Conservation (phyloP, 92 coral and sea anemone genomes). For the Metridium senile region DNA sequence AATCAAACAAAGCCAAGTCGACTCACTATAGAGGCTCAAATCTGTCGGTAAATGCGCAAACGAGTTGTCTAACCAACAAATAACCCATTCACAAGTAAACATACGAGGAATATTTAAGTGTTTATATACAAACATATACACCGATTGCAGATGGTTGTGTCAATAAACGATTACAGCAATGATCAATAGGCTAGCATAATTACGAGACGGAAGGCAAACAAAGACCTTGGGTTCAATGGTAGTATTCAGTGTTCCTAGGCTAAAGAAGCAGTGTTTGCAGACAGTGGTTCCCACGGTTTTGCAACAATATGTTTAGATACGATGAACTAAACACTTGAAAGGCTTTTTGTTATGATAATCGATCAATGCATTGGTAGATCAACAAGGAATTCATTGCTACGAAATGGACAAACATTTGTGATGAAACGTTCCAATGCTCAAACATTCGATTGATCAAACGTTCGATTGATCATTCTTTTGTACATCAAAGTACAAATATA, state of each 20-base stretch:
- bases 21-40: neutral
- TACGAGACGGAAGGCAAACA: conserved; percentile 9
- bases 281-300: conserved; percentile 16
- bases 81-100: conserved; percentile 10
- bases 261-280: neutral
- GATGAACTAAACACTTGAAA: neutral
- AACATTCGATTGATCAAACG: neutral
- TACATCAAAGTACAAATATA: no score
- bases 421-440: neutral
- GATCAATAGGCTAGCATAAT: conserved; percentile 18
- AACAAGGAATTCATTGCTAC: neutral
- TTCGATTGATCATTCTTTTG: conserved; percentile 1
- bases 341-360: conserved; percentile 5
- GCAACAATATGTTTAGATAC: neutral
- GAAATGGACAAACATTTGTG: neutral
- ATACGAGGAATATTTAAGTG: neutral
- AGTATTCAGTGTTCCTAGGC: neutral
- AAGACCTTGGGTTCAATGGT: neutral
- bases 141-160: neutral
- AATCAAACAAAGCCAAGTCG: neutral
- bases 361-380: neutral
- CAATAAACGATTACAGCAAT: conserved; percentile 20
- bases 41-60: conserved; percentile 19
- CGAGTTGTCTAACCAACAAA: neutral
- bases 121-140: conserved; percentile 13